Base-by-base conservation (phyloP, 1,140 invertebrate genomes). In the Zeugodacus cucurbitae region DNA sequence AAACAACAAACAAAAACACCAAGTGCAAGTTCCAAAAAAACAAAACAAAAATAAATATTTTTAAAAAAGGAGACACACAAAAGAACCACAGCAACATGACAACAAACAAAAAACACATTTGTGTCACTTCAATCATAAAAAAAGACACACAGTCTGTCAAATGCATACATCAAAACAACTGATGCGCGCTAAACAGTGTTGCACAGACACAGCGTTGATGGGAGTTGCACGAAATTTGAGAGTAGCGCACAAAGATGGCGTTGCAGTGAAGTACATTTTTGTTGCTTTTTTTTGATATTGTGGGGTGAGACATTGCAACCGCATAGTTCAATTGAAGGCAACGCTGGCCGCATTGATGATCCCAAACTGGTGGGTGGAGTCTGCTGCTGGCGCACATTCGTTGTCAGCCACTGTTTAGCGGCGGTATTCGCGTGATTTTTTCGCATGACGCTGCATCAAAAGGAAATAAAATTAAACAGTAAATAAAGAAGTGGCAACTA, bases 91-190 rank as follows among this genome's bases (percentile, higher is more conserved):
- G 26, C 8, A 26, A 82, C 26, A 34, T 29, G 26, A 37, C 17
- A 26, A 34, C 64, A 67, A 67, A 74, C 14, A 41, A 48, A 44
- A 82, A 54, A 37, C 74, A 41, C 20, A 82, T 82, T 82, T 82
- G 34, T 82, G 74, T 82, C 64, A 37, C 32, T 70, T 44, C 32
- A 57, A 26, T 57, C 32, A 87, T 64, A 64, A 87, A 62, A 62
- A 58, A 64, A 87, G 32, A 41, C 34, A 10, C 29, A 59, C 20
- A 87, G 32, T 37, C 54, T 87, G 54, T 87, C 57, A 87, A 87
- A 64, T 34, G 54, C 59, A 88, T 89, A 86, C 86, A 89, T 89
- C 88, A 89, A 88, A 89, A 34, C 57, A 89, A 89, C 88, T 89
- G 74, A 89, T 86, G 88, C 88, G 82, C 78, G 58, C 26, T 41